These are phyloP conservation scores for Machimus rusticus DNA, from an alignment of 2,888 invertebrate species.

Conservation along the genomic window DNA sequence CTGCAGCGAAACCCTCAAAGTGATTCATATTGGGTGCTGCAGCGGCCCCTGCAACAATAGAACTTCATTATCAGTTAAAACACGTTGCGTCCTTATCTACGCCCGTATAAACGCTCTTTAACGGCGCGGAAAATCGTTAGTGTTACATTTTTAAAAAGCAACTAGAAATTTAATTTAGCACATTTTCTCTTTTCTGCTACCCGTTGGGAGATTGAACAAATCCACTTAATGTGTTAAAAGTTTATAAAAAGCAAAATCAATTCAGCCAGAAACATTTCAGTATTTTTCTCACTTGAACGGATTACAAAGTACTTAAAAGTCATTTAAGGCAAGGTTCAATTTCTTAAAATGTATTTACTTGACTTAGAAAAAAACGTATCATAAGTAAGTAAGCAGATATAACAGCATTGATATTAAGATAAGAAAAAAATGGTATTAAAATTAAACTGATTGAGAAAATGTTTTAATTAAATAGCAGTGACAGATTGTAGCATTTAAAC, in stretches of 20 bases:
- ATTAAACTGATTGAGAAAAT: too few relatives aligned
- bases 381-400: too few relatives aligned
- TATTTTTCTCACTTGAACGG: neutral
- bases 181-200: neutral
- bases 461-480: too few relatives aligned
- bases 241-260: neutral
- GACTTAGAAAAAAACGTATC: too few relatives aligned
- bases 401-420: too few relatives aligned
- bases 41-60: neutral
- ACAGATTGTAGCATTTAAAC: too few relatives aligned
- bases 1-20: constrained; percentile 13
- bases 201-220: neutral
- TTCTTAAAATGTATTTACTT: too few relatives aligned
- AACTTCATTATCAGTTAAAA: constrained; percentile 7
- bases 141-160: neutral
- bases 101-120: neutral
- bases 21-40: constrained; percentile 19
- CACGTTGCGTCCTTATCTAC: neutral
- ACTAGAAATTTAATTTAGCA: neutral
- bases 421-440: too few relatives aligned
- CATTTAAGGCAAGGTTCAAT: too few relatives aligned
- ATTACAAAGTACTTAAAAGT: neutral
- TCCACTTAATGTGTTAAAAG: neutral
- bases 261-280: neutral
- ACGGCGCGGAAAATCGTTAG: neutral